phyloP scores from a whole-genome alignment of 2,113 vertebrate genomes.

The Petromus typicus region DNA sequence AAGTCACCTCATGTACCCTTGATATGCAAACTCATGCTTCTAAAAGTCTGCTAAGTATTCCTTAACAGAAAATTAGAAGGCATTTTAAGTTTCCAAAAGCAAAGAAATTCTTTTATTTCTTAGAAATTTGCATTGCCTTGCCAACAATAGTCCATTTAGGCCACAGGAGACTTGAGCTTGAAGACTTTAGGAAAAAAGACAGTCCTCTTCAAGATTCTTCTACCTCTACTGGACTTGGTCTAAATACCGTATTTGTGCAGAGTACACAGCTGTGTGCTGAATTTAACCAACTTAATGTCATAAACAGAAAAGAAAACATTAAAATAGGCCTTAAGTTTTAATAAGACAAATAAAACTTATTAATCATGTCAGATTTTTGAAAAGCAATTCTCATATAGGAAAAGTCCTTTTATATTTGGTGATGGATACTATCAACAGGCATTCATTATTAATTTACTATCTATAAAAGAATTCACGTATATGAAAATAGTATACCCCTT shows the following conservation, averaged over 20 bases:
- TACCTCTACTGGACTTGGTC: not conserved
- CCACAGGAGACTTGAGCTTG: not conserved
- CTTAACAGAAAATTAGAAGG: not conserved
- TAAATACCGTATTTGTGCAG: not conserved
- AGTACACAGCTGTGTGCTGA: not conserved
- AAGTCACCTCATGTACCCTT: not conserved
- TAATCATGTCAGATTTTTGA: not conserved
- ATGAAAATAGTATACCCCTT: not conserved
- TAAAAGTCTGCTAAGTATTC: not conserved
- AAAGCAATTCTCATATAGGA: not conserved
- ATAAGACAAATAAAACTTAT: not conserved
- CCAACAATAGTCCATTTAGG: not conserved
- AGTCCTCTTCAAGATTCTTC: not conserved
- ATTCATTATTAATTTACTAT: not conserved
- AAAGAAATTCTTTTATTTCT: not conserved
- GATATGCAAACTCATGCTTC: not conserved
- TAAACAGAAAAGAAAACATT: not conserved
- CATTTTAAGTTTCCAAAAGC: not conserved
- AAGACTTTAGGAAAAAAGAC: not conserved
- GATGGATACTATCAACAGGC: rapidly evolving
- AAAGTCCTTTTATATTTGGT: not conserved
- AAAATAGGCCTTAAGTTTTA: not conserved
- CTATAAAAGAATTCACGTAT: not conserved
- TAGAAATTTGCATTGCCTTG: not conserved
- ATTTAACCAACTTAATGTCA: not conserved